Conservation (phyloP, 2,888 invertebrate genomes). For the Clunio marinus region DNA sequence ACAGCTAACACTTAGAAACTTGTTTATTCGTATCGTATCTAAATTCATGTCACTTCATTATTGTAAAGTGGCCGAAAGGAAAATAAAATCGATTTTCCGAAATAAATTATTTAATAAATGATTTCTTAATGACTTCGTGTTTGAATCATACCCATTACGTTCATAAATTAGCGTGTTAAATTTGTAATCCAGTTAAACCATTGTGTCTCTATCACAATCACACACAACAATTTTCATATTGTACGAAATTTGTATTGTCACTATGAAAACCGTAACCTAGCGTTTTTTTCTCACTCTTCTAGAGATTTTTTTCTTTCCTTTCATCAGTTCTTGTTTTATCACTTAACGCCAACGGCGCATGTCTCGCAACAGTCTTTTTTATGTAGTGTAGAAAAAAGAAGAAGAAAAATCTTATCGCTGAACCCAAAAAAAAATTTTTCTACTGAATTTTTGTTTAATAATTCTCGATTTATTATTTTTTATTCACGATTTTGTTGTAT, state of each 20-base stretch:
- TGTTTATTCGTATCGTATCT: too few species aligned
- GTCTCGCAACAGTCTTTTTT: conserved; percentile 4
- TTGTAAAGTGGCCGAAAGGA: background rate
- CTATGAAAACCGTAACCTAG: conserved; percentile 20
- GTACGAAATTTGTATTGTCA: background rate
- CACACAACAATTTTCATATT: conserved; percentile 30
- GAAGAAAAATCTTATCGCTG: conserved; percentile 7
- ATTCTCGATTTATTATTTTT: background rate
- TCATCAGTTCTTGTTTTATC: background rate
- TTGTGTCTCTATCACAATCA: background rate
- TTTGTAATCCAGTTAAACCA: conserved; percentile 23
- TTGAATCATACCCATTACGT: background rate
- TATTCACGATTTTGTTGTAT: background rate
- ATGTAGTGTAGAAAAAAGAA: background rate
- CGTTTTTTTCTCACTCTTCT: background rate
- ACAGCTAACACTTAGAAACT: too few species aligned
- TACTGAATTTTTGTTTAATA: too few species aligned
- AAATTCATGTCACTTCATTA: conserved; percentile 9
- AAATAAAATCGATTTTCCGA: background rate
- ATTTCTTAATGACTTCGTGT: conserved; percentile 16
- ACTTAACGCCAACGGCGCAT: conserved; percentile 6
- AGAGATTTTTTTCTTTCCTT: conserved; percentile 8
- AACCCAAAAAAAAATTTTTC: background rate
- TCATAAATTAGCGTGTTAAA: background rate
- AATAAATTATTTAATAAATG: conserved; percentile 19